Evolutionary conservation across 35 echinoderm and acorn worm genomes (phyloP).

Genomic region (Apostichopus californicus): DNA sequence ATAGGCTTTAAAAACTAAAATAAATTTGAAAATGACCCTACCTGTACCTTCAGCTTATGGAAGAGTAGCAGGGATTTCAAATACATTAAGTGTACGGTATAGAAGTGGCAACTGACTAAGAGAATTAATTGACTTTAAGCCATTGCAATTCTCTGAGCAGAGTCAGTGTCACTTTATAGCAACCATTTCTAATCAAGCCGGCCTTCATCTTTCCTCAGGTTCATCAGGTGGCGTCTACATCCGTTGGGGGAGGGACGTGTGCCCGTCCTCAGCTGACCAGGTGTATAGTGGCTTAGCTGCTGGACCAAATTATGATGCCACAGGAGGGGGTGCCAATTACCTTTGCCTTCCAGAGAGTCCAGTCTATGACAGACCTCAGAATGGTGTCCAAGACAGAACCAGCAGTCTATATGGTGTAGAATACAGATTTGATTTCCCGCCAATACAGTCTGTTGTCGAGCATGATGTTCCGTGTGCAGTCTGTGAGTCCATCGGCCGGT

Average conservation of each 20-base stretch:
- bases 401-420: constrained; percentile 47
- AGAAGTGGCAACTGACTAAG: no score
- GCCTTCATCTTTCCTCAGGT: background rate
- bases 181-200: background rate
- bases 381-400: background rate
- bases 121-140: background rate
- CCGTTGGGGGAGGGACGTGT: background rate
- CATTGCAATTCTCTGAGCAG: background rate
- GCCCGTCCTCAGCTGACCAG: background rate
- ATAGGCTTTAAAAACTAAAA: no score
- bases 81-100: no score
- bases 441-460: background rate
- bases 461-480: constrained; percentile 52
- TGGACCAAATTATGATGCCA: background rate
- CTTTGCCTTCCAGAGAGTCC: constrained; percentile 59
- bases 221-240: background rate
- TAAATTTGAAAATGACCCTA: background rate
- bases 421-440: constrained; percentile 50
- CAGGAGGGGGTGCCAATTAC: constrained; percentile 26
- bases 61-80: no score
- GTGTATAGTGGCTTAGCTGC: background rate
- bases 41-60: no score
- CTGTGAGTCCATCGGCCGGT: constrained; percentile 28
- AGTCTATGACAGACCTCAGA: background rate
- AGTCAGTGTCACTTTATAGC: background rate